A percentile compares a stretch with the other conserved stretches of the same genome.
phyloP scores from a whole-genome alignment of 2,888 invertebrate species.

The Seladonia tumulorum region DNA sequence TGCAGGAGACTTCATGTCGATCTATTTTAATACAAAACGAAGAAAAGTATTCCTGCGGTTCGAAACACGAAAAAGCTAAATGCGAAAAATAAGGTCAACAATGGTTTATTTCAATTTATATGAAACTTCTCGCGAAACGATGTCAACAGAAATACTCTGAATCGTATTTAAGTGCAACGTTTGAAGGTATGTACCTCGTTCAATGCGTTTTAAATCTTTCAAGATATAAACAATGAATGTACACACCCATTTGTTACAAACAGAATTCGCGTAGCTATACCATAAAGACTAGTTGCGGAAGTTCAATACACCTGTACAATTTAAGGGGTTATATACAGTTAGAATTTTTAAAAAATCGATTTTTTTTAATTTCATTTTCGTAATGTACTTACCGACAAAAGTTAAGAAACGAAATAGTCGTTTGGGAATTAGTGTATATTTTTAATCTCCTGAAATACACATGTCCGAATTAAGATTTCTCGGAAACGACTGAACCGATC shows the following conservation, averaged over 20 bases:
- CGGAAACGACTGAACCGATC: no score
- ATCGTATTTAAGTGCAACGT: not conserved
- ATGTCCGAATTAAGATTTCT: no score
- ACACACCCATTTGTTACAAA: not conserved
- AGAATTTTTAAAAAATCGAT: no score
- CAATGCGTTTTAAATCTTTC: not conserved
- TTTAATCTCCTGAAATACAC: no score
- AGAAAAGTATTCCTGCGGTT: not conserved
- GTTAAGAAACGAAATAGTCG: no score
- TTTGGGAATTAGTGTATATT: no score
- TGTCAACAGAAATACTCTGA: not conserved
- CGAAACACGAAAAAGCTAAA: not conserved
- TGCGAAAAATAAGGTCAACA: not conserved
- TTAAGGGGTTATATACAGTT: no score
- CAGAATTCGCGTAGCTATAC: not conserved
- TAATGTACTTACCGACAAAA: no score
- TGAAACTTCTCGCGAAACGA: not conserved
- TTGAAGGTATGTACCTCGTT: not conserved
- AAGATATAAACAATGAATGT: not conserved
- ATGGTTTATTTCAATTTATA: not conserved
- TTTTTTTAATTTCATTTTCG: no score
- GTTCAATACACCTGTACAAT: not conserved
- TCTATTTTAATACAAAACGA: not conserved
- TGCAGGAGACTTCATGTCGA: no score
- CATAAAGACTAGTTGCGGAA: not conserved